phyloP scores from a whole-genome alignment of 2,888 invertebrate genomes.

The Baronia brevicornis region DNA sequence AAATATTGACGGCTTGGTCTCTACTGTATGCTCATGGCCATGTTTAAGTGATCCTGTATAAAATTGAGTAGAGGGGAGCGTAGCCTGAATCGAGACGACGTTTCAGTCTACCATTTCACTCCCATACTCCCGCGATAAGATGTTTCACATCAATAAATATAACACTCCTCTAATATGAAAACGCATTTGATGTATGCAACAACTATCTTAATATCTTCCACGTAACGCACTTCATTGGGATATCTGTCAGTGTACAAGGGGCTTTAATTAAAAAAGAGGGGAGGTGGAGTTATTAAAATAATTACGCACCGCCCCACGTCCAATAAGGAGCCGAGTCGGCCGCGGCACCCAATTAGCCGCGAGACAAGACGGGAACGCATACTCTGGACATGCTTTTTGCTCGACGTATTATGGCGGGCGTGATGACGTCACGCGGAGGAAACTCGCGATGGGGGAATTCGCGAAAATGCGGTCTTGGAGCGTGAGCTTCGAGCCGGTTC shows the following conservation, averaged over 20 bases:
- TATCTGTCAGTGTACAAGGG: constrained; percentile 22
- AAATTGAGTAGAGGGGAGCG: no score
- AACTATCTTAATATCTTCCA: neutral
- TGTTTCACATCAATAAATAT: no score
- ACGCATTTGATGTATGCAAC: no score
- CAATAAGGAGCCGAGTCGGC: constrained; percentile 48
- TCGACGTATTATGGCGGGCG: constrained; percentile 39
- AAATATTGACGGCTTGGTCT: no score
- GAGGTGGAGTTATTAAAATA: constrained; percentile 67
- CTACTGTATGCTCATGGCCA: no score
- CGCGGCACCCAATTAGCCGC: constrained; percentile 59
- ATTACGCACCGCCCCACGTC: constrained; percentile 60
- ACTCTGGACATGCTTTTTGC: constrained; percentile 47
- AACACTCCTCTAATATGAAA: no score
- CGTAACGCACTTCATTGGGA: constrained; percentile 6
- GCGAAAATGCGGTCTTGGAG: constrained; percentile 14
- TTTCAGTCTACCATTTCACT: no score
- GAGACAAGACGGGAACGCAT: constrained; percentile 38
- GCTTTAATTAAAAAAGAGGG: constrained; percentile 57
- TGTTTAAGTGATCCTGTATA: no score
- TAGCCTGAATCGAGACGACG: no score
- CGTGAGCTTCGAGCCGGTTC: no score
- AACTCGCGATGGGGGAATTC: constrained; percentile 17
- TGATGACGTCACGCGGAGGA: constrained; percentile 29
- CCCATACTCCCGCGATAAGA: no score